These are phyloP conservation scores for Formica exsecta DNA, from an alignment of 1,140 invertebrate species.

Conservation along the genomic window DNA sequence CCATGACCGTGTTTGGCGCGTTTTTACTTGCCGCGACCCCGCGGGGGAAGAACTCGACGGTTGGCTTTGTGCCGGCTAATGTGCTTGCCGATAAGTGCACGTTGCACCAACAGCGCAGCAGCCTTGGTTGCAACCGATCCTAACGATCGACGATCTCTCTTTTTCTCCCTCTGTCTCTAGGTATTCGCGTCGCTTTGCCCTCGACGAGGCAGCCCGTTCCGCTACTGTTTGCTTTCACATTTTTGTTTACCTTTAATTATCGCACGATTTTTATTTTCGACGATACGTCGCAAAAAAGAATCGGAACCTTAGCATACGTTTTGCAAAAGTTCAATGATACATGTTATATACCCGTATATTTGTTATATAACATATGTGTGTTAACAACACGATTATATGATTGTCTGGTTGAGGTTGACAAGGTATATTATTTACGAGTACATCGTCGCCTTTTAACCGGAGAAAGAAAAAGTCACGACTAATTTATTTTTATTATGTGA, in stretches of 20 bases:
- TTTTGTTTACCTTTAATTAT: conserved; percentile 60
- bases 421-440: conserved; percentile 43
- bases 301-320: neutral
- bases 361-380: neutral
- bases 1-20: conserved; percentile 70
- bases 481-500: neutral
- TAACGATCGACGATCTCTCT: conserved; percentile 20
- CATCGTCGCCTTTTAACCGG: conserved; percentile 26
- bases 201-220: neutral
- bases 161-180: neutral
- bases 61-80: conserved; percentile 48
- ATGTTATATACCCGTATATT: neutral
- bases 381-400: neutral
- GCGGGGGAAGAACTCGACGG: conserved; percentile 45
- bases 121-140: conserved; percentile 25
- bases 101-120: conserved; percentile 32
- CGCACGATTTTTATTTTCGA: conserved; percentile 39
- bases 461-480: neutral
- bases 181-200: neutral
- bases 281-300: conserved; percentile 12
- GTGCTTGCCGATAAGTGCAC: conserved; percentile 35
- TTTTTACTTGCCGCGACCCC: conserved; percentile 72
- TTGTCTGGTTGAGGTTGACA: conserved; percentile 44
- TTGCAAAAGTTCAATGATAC: neutral
- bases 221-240: conserved; percentile 34